Evolutionary conservation across 2,888 invertebrate genomes (phyloP), one percentile per base, ranked within the genome.

Genomic region (Eurytoma californica): DNA sequence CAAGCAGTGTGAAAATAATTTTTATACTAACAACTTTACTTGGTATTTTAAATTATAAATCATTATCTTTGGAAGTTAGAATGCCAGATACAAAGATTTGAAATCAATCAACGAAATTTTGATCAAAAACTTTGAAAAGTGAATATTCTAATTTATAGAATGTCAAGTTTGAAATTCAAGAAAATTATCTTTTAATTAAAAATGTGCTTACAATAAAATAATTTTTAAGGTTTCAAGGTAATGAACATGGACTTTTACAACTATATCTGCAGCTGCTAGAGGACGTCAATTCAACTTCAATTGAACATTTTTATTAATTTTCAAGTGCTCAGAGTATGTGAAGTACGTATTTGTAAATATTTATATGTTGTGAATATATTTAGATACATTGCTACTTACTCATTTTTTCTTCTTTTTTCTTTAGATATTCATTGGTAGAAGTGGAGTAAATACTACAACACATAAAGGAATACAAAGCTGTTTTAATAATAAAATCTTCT

Each of bases 261-360:
- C 99, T 3, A 99, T 98, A 0, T 99, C 99, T 92, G 98, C 99
- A 5, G 99, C 99, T 0, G 98, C 99, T 0, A 92, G 99, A 77
- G 99, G 99, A 24, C 0, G 91, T 99, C 61, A 99, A 99, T 91
- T 98, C 99, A 85, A 96, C 97, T 0, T 93, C 94, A 84, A 95
- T 99, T 3, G 94, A 98, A 83, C 97, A 98, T 24, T 91, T 98
- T 99, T 2, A 93, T 99, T 82, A 99, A 99, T 90, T 99, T 98
- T 91, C 98, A 96, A 90, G 97, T 98, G 53, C 98, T 98, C 0
- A 93, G 96, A 85, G 98, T 98, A 0, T 96, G 96, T 12, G 98
- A 99, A 92, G 94, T 94, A 84, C 81, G 65, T 80, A 49, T 30
- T 18, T 28, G 63, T 30, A 20, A 70, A 14, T 18, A 18, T 51